phyloP scores from a whole-genome alignment of 2,888 invertebrate species.

The Agrochola lychnidis region DNA sequence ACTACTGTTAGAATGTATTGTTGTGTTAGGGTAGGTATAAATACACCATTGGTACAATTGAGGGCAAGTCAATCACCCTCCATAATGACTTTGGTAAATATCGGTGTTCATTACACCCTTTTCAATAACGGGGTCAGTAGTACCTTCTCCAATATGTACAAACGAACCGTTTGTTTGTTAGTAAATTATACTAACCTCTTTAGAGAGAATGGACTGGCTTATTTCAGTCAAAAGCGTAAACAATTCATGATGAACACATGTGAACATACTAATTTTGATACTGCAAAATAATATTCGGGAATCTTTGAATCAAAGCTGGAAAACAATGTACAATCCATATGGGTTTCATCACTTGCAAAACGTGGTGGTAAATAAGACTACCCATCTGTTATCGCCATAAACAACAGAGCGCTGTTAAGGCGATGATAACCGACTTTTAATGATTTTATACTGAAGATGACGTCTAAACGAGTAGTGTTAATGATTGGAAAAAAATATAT shows the following conservation, averaged over 20 bases:
- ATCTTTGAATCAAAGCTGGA: background rate
- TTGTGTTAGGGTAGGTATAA: too few species aligned
- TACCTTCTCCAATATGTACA: slow-evolving; percentile 7
- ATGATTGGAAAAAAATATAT: too few species aligned
- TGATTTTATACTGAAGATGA: too few species aligned
- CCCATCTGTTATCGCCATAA: slow-evolving; percentile 9
- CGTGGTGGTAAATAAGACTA: slow-evolving; percentile 7
- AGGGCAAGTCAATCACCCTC: slow-evolving; percentile 31
- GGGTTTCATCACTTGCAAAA: slow-evolving; percentile 9
- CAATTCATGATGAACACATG: slow-evolving; percentile 2
- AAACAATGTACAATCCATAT: background rate
- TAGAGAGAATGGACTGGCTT: slow-evolving; percentile 28
- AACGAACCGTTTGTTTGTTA: slow-evolving; percentile 3
- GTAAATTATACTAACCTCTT: slow-evolving; percentile 32
- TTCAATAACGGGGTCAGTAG: slow-evolving; percentile 39
- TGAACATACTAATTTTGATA: background rate
- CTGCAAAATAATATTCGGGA: background rate
- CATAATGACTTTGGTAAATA: slow-evolving; percentile 42
- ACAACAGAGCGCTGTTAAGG: slow-evolving; percentile 12
- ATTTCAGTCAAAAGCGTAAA: slow-evolving; percentile 34
- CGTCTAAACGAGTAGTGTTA: too few species aligned
- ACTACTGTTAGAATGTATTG: too few species aligned
- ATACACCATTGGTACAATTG: slow-evolving; percentile 13
- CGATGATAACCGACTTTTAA: too few species aligned
- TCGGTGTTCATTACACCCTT: slow-evolving; percentile 21